Evolutionary conservation across 2,888 invertebrate species (phyloP).

Genomic region (Magallana nippona): DNA sequence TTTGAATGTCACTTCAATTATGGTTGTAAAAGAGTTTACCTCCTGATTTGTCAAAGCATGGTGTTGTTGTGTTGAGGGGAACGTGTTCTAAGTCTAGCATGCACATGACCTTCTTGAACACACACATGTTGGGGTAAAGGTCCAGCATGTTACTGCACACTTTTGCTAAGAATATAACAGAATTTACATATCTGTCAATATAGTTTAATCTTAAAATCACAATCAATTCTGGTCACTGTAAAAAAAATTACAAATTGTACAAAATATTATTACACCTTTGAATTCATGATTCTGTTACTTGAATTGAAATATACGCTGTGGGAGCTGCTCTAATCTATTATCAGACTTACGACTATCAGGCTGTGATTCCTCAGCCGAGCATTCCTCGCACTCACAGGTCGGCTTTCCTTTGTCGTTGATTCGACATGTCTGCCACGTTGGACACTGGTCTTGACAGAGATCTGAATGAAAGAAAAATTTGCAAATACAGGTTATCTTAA

Average conservation of each 20-base stretch:
- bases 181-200: constrained; percentile 23
- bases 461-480: constrained; percentile 50
- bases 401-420: constrained; percentile 47
- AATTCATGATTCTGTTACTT: no score
- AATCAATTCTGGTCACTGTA: no score
- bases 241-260: no score
- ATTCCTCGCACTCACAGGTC: constrained; percentile 58
- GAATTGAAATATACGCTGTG: no score
- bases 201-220: no score
- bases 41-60: constrained; percentile 51
- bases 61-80: constrained; percentile 47
- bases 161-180: constrained; percentile 49
- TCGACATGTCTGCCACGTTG: constrained; percentile 59
- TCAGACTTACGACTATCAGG: constrained; percentile 42
- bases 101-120: constrained; percentile 61
- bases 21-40: constrained; percentile 15
- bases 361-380: constrained; percentile 47
- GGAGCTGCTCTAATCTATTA: neutral
- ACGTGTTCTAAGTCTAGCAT: constrained; percentile 48
- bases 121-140: constrained; percentile 57
- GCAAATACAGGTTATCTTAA: no score
- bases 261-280: no score
- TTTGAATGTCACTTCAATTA: neutral
- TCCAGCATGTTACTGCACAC: constrained; percentile 59
- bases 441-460: constrained; percentile 60